Percentiles rank a stretch among this genome's conserved stretches.
Evolutionary conservation across 2,113 vertebrate species (phyloP).

Genomic region (Hypomesus transpacificus): DNA sequence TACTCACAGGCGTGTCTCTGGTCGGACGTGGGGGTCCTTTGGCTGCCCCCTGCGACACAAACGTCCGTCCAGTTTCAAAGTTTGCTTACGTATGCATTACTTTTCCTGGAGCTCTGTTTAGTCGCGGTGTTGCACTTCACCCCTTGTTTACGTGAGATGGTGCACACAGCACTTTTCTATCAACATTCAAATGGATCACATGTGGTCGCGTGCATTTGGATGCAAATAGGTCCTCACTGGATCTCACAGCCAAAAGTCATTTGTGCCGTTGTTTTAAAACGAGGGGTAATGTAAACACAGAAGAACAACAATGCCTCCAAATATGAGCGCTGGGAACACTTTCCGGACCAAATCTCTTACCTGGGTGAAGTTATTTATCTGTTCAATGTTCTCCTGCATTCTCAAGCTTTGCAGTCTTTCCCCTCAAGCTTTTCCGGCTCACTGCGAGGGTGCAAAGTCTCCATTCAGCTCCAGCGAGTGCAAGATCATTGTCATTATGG

Average conservation of each 20-base stretch:
- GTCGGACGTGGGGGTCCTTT: slow-evolving; percentile 43
- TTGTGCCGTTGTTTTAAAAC: slow-evolving; percentile 15
- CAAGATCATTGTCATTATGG: slow-evolving; percentile 65
- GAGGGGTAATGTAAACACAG: too few relatives aligned
- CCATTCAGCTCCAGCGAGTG: slow-evolving; percentile 36
- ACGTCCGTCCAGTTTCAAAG: slow-evolving; percentile 9
- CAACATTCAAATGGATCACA: slow-evolving; percentile 61
- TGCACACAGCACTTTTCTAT: slow-evolving; percentile 44
- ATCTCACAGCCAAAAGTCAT: slow-evolving; percentile 55
- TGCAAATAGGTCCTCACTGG: too few relatives aligned
- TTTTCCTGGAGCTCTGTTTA: slow-evolving; percentile 38
- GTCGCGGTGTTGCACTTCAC: slow-evolving; percentile 31
- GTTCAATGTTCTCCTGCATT: slow-evolving; percentile 3
- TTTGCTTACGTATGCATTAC: slow-evolving; percentile 16
- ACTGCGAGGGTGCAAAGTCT: slow-evolving; percentile 37
- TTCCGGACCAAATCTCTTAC: too few relatives aligned
- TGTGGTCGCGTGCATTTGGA: slow-evolving; percentile 20
- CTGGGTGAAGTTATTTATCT: too few relatives aligned
- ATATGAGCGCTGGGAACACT: too few relatives aligned
- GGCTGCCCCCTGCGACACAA: slow-evolving; percentile 34
- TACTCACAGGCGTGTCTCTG: slow-evolving; percentile 53
- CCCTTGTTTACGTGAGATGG: slow-evolving; percentile 24
- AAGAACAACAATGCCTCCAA: too few relatives aligned
- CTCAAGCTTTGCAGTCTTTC: slow-evolving; percentile 13
- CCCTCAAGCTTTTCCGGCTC: slow-evolving; percentile 19